Evolutionary conservation across 2,888 invertebrate genomes (phyloP).

Genomic region (Drosophila histrio): DNA sequence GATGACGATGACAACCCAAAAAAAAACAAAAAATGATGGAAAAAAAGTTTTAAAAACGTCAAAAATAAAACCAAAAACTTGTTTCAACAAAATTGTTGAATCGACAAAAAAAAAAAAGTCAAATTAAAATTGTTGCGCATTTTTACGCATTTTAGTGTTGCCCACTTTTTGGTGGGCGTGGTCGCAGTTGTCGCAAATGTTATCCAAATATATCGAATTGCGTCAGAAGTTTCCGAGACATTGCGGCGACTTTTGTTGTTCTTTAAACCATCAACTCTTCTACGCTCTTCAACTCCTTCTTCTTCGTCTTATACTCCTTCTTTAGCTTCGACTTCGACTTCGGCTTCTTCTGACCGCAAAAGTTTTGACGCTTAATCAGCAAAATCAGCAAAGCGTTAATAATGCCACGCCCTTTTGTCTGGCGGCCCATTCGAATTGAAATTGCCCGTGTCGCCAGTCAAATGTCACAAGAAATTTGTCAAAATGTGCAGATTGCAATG

Average conservation of each 20-base stretch:
- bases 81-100: not conserved
- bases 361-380: slow-evolving; percentile 67
- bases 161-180: slow-evolving; percentile 7
- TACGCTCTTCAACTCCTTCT: not conserved
- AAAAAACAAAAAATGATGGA: slow-evolving; percentile 17
- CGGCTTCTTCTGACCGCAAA: slow-evolving; percentile 54
- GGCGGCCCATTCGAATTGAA: slow-evolving; percentile 27
- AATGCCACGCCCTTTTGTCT: slow-evolving; percentile 62
- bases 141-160: slow-evolving; percentile 44
- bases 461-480: slow-evolving; percentile 70
- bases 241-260: slow-evolving; percentile 40
- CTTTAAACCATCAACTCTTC: not conserved
- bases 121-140: slow-evolving; percentile 24
- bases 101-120: slow-evolving; percentile 12
- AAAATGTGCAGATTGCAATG: slow-evolving; percentile 49
- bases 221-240: slow-evolving; percentile 40
- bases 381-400: slow-evolving; percentile 72
- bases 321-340: not conserved
- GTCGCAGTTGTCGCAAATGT: not conserved
- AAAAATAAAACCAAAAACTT: slow-evolving; percentile 13
- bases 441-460: slow-evolving; percentile 36
- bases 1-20: slow-evolving; percentile 56
- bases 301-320: not conserved
- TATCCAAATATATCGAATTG: slow-evolving; percentile 1
- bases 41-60: slow-evolving; percentile 3